A percentile compares a stretch with the other conserved stretches of the same genome.
phyloP scores from a whole-genome alignment of 2,888 invertebrate species.

The Odontocerum albicorne region DNA sequence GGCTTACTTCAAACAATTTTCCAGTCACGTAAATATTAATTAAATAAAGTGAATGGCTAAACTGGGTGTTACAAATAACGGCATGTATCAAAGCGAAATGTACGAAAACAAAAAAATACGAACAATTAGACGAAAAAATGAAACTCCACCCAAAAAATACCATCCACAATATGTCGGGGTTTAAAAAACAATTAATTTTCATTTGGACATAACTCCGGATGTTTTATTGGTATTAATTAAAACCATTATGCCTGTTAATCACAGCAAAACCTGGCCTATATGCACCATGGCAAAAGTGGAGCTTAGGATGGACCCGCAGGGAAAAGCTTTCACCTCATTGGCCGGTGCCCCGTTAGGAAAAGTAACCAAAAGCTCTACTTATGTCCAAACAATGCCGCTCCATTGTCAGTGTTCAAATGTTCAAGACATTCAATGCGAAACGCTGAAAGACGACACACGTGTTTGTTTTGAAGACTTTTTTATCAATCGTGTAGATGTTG shows the following conservation, averaged over 20 bases:
- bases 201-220: too few relatives aligned
- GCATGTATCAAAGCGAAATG: too few relatives aligned
- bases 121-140: too few relatives aligned
- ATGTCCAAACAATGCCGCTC: slow-evolving; percentile 24
- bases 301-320: slow-evolving; percentile 45
- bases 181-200: too few relatives aligned
- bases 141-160: too few relatives aligned
- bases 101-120: too few relatives aligned
- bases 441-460: slow-evolving; percentile 10
- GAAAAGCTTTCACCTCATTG: slow-evolving; percentile 45
- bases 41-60: slow-evolving; percentile 2
- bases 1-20: too few relatives aligned
- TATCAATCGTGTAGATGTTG: neutral
- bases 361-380: slow-evolving; percentile 23
- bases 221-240: neutral
- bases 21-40: slow-evolving; percentile 7
- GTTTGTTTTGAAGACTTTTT: slow-evolving; percentile 3
- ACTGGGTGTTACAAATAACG: too few relatives aligned
- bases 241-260: slow-evolving; percentile 41
- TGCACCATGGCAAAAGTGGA: slow-evolving; percentile 48
- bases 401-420: slow-evolving; percentile 18
- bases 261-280: slow-evolving; percentile 52
- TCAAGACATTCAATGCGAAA: slow-evolving; percentile 10
- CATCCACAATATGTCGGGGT: too few relatives aligned
- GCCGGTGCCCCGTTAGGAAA: slow-evolving; percentile 36